Evolutionary conservation across 2,113 vertebrate genomes (phyloP).

Genomic region (Taxidea taxus): DNA sequence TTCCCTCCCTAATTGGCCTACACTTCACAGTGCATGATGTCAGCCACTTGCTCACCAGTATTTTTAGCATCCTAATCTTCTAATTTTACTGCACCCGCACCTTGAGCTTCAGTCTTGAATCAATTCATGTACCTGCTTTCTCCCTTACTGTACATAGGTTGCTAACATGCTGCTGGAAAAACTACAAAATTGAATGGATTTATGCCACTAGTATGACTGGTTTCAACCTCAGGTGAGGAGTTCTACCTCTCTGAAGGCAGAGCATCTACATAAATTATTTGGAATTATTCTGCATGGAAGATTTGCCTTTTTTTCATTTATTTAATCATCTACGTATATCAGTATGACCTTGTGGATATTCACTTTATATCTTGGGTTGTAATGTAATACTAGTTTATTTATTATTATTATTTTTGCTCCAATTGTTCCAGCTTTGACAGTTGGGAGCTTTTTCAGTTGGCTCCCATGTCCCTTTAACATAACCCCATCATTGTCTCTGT

Average conservation of each 20-base stretch:
- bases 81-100: background rate
- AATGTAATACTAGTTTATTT: background rate
- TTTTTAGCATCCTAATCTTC: background rate
- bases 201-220: rapidly evolving
- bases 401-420: background rate
- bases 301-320: background rate
- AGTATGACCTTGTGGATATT: background rate
- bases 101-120: background rate
- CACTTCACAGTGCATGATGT: background rate
- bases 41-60: background rate
- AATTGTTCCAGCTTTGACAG: background rate
- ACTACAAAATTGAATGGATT: background rate
- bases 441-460: background rate
- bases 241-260: background rate
- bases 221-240: background rate
- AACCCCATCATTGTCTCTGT: background rate
- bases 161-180: background rate
- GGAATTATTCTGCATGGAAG: background rate
- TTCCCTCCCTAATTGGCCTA: background rate
- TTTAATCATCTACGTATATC: background rate
- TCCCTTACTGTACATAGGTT: background rate
- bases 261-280: background rate
- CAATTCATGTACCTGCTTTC: background rate
- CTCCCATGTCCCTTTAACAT: background rate
- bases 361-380: constrained; percentile 1